phyloP scores from a whole-genome alignment of 2,797 vertebrate species.

The Paramormyrops hopkinsi region DNA sequence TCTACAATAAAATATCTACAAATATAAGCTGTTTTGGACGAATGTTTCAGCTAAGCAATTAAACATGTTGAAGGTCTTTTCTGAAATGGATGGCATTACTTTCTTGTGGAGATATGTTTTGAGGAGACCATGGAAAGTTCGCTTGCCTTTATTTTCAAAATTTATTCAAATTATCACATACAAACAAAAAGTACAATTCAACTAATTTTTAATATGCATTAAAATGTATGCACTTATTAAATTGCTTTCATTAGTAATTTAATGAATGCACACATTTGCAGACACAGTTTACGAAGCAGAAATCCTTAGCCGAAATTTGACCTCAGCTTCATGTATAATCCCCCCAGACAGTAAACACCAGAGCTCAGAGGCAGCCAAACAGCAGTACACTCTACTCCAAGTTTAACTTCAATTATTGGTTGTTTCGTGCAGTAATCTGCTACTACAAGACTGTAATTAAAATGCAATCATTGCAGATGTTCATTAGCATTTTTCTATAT shows the following conservation, averaged over 20 bases:
- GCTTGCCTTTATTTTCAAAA: background rate
- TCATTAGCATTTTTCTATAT: constrained; percentile 1
- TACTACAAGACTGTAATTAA: constrained; percentile 2
- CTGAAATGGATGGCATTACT: background rate
- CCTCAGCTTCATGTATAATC: constrained; percentile 1
- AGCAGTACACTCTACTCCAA: background rate
- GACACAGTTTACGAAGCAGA: background rate
- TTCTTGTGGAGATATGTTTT: background rate
- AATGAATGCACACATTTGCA: background rate
- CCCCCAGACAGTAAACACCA: background rate
- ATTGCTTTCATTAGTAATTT: background rate
- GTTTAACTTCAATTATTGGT: constrained; percentile 1
- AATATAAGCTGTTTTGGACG: background rate
- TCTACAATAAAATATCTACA: background rate
- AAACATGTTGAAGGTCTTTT: background rate
- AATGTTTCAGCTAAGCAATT: background rate
- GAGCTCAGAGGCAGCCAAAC: background rate
- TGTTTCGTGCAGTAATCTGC: background rate
- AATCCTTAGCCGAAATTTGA: background rate
- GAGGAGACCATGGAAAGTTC: background rate
- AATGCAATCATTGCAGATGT: background rate
- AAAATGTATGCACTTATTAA: background rate
- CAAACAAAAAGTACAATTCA: background rate
- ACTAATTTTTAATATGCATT: background rate
- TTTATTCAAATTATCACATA: background rate